A percentile compares a stretch with the other conserved stretches of the same genome.
phyloP scores from a whole-genome alignment of 2,888 invertebrate species.

The Parnassius mnemosyne region DNA sequence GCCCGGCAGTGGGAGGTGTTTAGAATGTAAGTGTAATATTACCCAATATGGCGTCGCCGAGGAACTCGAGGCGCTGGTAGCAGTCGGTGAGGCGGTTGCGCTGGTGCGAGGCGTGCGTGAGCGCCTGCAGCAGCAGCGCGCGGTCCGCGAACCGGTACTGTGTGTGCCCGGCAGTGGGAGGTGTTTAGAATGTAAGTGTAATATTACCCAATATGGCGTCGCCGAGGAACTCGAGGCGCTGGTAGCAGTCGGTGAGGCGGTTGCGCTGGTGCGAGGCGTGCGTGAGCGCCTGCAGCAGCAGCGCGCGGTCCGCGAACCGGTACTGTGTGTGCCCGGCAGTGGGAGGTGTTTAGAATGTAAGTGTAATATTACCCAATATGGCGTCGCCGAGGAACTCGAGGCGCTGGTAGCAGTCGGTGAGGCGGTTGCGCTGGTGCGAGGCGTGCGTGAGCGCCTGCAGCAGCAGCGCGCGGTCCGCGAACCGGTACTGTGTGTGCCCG shows the following conservation, averaged over 20 bases:
- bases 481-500: no score
- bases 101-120: conserved; percentile 98
- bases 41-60: conserved; percentile 95
- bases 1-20: no score
- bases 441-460: conserved; percentile 99
- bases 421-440: conserved; percentile 94
- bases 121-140: conserved; percentile 95
- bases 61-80: conserved; percentile 97
- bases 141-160: conserved; percentile 93
- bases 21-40: conserved; percentile 1
- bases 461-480: conserved; percentile 93
- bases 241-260: conserved; percentile 98
- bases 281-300: conserved; percentile 97
- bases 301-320: conserved; percentile 93
- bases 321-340: no score
- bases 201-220: conserved; percentile 89
- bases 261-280: conserved; percentile 98
- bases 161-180: no score
- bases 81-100: conserved; percentile 98
- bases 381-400: conserved; percentile 98
- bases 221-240: conserved; percentile 96
- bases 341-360: no score
- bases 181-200: no score
- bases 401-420: conserved; percentile 99
- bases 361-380: conserved; percentile 80